Conservation (phyloP, 1,140 invertebrate genomes). For the Zaprionus gabonicus region DNA sequence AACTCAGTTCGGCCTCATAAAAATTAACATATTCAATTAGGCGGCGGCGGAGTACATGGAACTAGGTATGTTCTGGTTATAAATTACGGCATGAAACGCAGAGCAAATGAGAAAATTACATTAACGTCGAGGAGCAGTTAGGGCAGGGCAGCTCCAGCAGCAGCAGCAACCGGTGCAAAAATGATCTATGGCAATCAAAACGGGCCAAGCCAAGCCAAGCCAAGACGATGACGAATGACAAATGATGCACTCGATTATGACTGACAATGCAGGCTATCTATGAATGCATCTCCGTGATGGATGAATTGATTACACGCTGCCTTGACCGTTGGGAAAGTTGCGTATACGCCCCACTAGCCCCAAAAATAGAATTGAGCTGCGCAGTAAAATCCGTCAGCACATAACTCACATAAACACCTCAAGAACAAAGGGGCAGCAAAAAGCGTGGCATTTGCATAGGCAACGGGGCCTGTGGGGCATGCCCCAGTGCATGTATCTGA, state of each 20-base stretch:
- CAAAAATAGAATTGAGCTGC: constrained; percentile 28
- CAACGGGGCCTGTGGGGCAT: neutral
- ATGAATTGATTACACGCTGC: constrained; percentile 44
- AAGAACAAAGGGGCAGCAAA: constrained; percentile 56
- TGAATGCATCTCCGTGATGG: constrained; percentile 38
- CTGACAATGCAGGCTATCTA: constrained; percentile 31
- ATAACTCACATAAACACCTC: constrained; percentile 78
- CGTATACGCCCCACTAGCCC: constrained; percentile 54
- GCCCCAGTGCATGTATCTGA: constrained; percentile 37
- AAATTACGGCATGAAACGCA: constrained; percentile 57
- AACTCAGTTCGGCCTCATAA: constrained; percentile 26
- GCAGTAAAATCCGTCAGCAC: constrained; percentile 43
- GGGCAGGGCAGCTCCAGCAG: constrained; percentile 30
- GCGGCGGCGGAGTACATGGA: constrained; percentile 49
- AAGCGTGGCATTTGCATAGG: constrained; percentile 67
- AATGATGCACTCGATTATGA: constrained; percentile 48
- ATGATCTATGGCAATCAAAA: constrained; percentile 55
- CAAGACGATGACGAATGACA: constrained; percentile 55
- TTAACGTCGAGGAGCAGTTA: constrained; percentile 35
- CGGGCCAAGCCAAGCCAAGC: constrained; percentile 50
- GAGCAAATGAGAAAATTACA: constrained; percentile 58
- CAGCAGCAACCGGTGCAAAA: constrained; percentile 17
- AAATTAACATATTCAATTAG: constrained; percentile 49
- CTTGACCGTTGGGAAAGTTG: constrained; percentile 41
- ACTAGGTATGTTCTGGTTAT: constrained; percentile 51